These are phyloP conservation scores for Hemithea aestivaria DNA, from an alignment of 2,888 invertebrate species.

Conservation along the genomic window DNA sequence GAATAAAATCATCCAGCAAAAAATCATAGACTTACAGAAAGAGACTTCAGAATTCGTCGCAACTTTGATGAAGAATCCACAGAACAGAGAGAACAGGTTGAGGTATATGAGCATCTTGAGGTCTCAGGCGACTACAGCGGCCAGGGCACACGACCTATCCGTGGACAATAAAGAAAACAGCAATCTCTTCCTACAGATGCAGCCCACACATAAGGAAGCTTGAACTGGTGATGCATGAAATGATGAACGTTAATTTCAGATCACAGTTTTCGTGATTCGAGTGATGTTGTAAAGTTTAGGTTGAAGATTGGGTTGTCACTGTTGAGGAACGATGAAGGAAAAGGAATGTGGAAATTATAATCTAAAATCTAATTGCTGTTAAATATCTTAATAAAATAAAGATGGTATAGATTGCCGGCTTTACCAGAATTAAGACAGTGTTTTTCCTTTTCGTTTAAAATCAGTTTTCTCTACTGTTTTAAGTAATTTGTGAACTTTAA, in stretches of 20 bases:
- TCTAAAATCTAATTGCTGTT: no score
- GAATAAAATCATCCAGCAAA: constrained; percentile 80
- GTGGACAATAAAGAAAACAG: constrained; percentile 30
- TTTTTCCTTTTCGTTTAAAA: no score
- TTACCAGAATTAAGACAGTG: no score
- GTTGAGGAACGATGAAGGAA: no score
- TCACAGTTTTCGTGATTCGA: constrained; percentile 8
- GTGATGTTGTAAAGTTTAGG: no score
- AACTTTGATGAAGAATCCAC: constrained; percentile 78
- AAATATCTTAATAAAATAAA: no score
- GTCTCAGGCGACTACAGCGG: constrained; percentile 2
- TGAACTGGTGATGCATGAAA: constrained; percentile 4
- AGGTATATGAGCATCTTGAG: constrained; percentile 51
- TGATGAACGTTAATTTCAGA: constrained; percentile 7
- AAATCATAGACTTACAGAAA: constrained; percentile 78
- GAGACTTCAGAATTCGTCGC: constrained; percentile 82
- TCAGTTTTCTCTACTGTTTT: no score
- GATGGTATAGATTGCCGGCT: no score
- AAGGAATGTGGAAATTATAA: no score
- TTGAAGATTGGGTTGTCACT: no score
- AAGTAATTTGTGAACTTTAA: no score
- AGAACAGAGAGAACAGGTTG: constrained; percentile 50
- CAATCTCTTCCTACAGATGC: constrained; percentile 40
- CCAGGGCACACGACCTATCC: constrained; percentile 12
- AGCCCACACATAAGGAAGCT: constrained; percentile 32